phyloP scores from a whole-genome alignment of 2,113 vertebrate genomes.

The Poeciliopsis retropinna region DNA sequence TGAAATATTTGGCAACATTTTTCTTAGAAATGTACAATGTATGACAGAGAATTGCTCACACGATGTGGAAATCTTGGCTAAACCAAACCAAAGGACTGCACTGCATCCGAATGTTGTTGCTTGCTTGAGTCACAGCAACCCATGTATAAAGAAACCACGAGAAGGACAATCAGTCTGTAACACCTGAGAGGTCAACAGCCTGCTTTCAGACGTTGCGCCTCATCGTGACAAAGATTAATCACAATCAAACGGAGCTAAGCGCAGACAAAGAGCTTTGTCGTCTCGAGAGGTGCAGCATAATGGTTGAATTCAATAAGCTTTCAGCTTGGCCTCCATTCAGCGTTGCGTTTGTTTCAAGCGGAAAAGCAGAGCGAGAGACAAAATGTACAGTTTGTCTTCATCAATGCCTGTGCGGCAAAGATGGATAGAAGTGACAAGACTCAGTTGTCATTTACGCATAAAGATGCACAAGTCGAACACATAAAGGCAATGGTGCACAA shows the following conservation, averaged over 20 bases:
- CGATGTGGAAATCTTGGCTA: constrained; percentile 24
- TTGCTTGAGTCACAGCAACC: constrained; percentile 1
- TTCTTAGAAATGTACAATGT: constrained; percentile 13
- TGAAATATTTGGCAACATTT: constrained; percentile 29
- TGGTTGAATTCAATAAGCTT: constrained; percentile 27
- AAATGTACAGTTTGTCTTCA: background rate
- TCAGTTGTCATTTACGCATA: no score
- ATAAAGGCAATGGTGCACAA: background rate
- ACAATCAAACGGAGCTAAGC: constrained; percentile 48
- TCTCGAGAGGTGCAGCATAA: constrained; percentile 24
- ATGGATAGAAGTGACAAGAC: no score
- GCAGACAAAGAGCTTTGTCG: constrained; percentile 22
- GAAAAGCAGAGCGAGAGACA: background rate
- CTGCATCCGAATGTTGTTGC: constrained; percentile 4
- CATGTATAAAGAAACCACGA: constrained; percentile 5
- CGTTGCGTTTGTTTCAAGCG: no score
- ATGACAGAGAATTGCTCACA: background rate
- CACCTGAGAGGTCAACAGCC: constrained; percentile 47
- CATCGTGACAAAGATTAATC: constrained; percentile 48
- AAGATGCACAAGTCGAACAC: no score
- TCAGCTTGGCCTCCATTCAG: background rate
- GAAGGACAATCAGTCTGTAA: constrained; percentile 50
- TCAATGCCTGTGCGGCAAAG: background rate
- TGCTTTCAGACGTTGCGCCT: constrained; percentile 9
- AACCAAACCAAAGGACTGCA: background rate